These are phyloP conservation scores for Bellardia bayeri DNA, from an alignment of 2,888 invertebrate genomes.

Conservation along the genomic window DNA sequence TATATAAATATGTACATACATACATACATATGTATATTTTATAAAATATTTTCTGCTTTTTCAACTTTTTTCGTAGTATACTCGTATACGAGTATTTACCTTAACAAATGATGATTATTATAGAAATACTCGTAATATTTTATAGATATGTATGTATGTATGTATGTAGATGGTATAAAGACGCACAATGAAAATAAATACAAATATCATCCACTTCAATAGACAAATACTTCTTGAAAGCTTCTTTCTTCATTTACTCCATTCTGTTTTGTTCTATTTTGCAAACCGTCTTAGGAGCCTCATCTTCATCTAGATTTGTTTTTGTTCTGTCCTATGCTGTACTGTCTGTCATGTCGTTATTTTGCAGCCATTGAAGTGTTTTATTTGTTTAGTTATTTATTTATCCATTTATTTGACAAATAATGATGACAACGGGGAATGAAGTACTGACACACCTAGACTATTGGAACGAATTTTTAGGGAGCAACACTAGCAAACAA, in stretches of 20 bases:
- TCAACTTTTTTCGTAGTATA: too few relatives aligned
- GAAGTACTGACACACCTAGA: slow-evolving; percentile 23
- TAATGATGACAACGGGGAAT: slow-evolving; percentile 54
- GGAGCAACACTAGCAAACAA: slow-evolving; percentile 18
- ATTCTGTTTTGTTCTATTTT: neutral
- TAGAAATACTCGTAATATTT: neutral
- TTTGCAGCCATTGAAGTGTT: slow-evolving; percentile 53
- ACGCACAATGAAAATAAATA: slow-evolving; percentile 17
- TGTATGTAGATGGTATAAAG: neutral
- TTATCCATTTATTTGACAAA: slow-evolving; percentile 65
- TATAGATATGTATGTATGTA: too few relatives aligned
- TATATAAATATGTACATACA: too few relatives aligned
- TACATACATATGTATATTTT: too few relatives aligned
- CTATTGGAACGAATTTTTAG: slow-evolving; percentile 25
- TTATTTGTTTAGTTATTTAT: slow-evolving; percentile 65
- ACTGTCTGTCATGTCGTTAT: slow-evolving; percentile 20
- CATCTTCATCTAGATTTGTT: too few relatives aligned
- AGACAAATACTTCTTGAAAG: slow-evolving; percentile 38
- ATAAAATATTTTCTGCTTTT: too few relatives aligned
- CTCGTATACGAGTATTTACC: too few relatives aligned
- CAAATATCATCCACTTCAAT: slow-evolving; percentile 47
- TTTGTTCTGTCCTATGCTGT: neutral
- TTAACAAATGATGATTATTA: slow-evolving; percentile 42
- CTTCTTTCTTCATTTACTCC: slow-evolving; percentile 8
- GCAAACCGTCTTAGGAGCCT: slow-evolving; percentile 11